Base-by-base conservation (phyloP, 2,113 vertebrate genomes). In the Axis porcinus region DNA sequence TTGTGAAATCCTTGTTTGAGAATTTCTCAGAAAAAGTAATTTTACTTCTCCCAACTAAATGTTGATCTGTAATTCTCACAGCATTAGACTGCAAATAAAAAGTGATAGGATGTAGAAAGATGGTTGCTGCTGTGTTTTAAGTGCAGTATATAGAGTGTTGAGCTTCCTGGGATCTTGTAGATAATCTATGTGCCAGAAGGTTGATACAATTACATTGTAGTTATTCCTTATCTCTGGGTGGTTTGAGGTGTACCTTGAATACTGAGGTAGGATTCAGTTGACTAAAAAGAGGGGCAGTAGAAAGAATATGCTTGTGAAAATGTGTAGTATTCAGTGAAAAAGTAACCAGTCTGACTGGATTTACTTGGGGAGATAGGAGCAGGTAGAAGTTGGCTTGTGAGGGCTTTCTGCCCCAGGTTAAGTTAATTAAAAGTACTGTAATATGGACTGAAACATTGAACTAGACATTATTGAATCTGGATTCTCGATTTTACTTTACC, bases 81-180 rank as follows among this genome's bases (percentile, higher is more conserved):
- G 13, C 25, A 74, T 81, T 95, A 82, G 21, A 92, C 36, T 82
- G 36, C 33, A 90, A 94, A 84, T 92, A 92, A 96, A 97, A 97
- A 93, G 33, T 58, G 40, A 36, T 57, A 79, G 58, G 7, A 40
- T 86, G 12, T 81, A 79, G 40, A 95, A 83, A 86, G 57, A 64
- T 57, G 1, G 5, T 87, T 79, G 96, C 74, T 64, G 25, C 74
- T 81, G 36, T 94, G 83, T 85, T 95, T 70, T 96, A 92, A 74
- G 47, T 89, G 74, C 1, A 86, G 92, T 93, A 82, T 93, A 85
- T 89, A 97, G 25, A 93, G n/a, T 91, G 21, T 30, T 87, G 40
- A 90, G 11, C 94, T 94, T 93, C 33, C 12, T 91, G 28, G 25
- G 67, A 43, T 86, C 12, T 88, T 97, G 11, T 79, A 96, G 90